Evolutionary conservation across 35 echinoderm and acorn worm species (phyloP), one percentile per base, ranked within the genome.

Genomic region (Diadema setosum): DNA sequence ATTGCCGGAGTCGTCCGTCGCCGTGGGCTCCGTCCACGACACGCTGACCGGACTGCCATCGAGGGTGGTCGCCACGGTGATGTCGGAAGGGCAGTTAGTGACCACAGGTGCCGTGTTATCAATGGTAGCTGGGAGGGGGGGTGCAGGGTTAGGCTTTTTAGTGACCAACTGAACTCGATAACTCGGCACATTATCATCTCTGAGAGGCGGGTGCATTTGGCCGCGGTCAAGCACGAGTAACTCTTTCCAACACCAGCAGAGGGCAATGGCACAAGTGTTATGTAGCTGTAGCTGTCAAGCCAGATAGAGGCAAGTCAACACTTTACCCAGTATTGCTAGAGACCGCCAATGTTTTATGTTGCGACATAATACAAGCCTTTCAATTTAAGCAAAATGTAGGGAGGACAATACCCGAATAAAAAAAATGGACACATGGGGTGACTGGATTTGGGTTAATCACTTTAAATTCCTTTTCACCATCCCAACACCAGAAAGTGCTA

Each of bases 1-100:
- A 23, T 45, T 56, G 4, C 94, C 94, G 3, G 94, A 93, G 43
- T 90, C 87, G 45, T 97, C 94, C 6, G 69, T 86, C 5, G 91
- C 82, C 39, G 80, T 73, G 15, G 94, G 91, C 60, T 86, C 86
- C 42, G 16, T 32, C 88, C 89, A 96, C 16, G 65, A 34, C 15
- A 90, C 60, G 26, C 42, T 24, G 1, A 21, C 33, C 8, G 20
- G 48, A 52, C n/a, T n/a, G 9, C 48, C 48, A n/a, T 52, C n/a
- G 48, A 52, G 9, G 48, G 48, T 52, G 9, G 48, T 52, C 48
- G 9, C 9, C 59, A 20, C 27, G 5, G 46, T 84, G 18, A 95
- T 88, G 58, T 95, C 85, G 44, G 33, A n/a, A 7, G 93, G 93
- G 59, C 89, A 91, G 45, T 15, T 26, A 4, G 32, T 80, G 9